These are phyloP conservation scores for Homarus americanus DNA, from an alignment of 1,140 invertebrate genomes.

Conservation along the genomic window DNA sequence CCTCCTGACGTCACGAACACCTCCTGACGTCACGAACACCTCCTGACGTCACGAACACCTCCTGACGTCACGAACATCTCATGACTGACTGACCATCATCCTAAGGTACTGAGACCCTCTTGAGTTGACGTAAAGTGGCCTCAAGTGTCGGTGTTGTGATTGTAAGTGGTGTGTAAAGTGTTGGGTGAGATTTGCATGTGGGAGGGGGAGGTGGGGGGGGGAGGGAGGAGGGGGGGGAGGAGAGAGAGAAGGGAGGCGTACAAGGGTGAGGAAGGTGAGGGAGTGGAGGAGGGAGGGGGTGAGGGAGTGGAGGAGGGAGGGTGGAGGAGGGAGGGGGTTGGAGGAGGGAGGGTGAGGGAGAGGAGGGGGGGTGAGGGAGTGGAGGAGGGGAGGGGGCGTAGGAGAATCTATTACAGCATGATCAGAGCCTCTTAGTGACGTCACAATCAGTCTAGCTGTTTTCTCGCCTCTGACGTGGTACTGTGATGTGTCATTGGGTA, in stretches of 20 bases:
- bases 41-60: too few species aligned
- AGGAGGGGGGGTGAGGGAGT: background rate
- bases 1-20: too few species aligned
- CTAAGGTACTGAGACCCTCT: too few species aligned
- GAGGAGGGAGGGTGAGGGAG: background rate
- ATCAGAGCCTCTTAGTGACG: too few species aligned
- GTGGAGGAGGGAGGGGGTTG: background rate
- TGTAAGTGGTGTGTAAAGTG: background rate
- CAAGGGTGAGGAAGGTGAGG: background rate
- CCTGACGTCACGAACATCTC: too few species aligned
- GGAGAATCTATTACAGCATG: too few species aligned
- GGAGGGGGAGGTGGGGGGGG: background rate
- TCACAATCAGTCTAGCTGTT: too few species aligned
- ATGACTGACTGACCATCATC: too few species aligned
- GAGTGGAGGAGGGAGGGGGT: background rate
- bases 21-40: too few species aligned
- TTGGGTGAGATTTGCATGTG: background rate
- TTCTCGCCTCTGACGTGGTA: too few species aligned
- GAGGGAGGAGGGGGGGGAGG: conserved; percentile 20
- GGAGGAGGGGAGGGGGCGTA: background rate
- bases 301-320: background rate
- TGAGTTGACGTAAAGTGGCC: background rate
- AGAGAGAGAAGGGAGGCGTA: background rate
- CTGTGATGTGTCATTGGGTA: too few species aligned
- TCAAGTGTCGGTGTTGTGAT: background rate